Evolutionary conservation across 2,113 vertebrate genomes (phyloP).

Genomic region (Spizaetus ornatus): DNA sequence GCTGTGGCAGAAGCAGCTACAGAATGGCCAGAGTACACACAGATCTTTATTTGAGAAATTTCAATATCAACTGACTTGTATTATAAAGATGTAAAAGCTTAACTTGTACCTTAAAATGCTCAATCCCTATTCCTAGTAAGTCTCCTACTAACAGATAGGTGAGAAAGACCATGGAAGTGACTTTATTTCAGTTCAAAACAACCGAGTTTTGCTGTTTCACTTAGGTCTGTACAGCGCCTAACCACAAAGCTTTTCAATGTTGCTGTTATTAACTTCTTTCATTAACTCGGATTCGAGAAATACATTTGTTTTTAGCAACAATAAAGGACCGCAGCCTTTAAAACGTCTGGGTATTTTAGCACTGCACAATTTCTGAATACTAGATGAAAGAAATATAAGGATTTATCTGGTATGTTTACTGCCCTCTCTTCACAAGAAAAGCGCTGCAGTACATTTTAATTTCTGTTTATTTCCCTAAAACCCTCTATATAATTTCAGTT

Average conservation of each 20-base stretch:
- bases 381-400: conserved; percentile 53
- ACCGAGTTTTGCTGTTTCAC: not conserved
- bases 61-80: not conserved
- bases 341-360: conserved; percentile 73
- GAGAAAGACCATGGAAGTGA: conserved; percentile 3
- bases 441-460: conserved; percentile 59
- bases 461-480: conserved; percentile 69
- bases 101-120: conserved; percentile 11
- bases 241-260: conserved; percentile 46
- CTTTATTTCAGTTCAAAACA: conserved; percentile 31
- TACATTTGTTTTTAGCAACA: conserved; percentile 68
- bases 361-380: conserved; percentile 58
- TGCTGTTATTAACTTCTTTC: conserved; percentile 70
- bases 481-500: conserved; percentile 53
- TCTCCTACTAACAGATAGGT: not conserved
- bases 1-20: conserved; percentile 36
- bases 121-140: conserved; percentile 9
- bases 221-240: not conserved
- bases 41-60: not conserved
- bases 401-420: conserved; percentile 68
- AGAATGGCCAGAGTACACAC: conserved; percentile 23
- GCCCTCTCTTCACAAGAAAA: conserved; percentile 47
- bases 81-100: conserved; percentile 28
- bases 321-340: conserved; percentile 65
- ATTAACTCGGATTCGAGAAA: conserved; percentile 71